Evolutionary conservation across 2,888 invertebrate species (phyloP).

Genomic region (Lydus trimaculatus): DNA sequence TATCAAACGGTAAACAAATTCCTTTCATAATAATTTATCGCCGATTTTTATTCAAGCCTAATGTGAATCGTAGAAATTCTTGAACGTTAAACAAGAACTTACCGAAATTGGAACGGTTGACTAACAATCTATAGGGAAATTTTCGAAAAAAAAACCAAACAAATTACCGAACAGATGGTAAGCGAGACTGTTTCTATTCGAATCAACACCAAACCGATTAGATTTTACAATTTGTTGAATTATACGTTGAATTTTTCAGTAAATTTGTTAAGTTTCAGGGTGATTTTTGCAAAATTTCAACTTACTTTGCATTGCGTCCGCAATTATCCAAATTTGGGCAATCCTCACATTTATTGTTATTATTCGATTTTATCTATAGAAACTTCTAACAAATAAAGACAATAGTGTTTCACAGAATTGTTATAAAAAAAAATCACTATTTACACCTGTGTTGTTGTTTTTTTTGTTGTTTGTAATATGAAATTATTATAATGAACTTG

Average conservation of each 20-base stretch:
- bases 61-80: not conserved
- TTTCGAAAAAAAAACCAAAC: not conserved
- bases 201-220: not conserved
- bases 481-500: slow-evolving; percentile 18
- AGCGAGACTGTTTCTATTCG: not conserved
- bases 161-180: not conserved
- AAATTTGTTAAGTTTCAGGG: not conserved
- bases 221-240: not conserved
- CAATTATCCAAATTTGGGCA: not conserved
- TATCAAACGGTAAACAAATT: not conserved
- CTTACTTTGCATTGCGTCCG: not conserved
- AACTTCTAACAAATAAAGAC: not conserved
- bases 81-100: not conserved
- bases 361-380: not conserved
- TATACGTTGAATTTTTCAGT: not conserved
- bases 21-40: not conserved
- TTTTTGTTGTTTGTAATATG: not conserved
- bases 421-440: not conserved
- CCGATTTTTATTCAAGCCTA: not conserved
- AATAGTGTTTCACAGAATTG: not conserved
- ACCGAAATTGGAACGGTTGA: not conserved
- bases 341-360: not conserved
- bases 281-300: not conserved
- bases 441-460: not conserved
- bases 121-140: not conserved